Conservation (phyloP, 2,113 vertebrate genomes). For the Pomatostomus ruficeps region DNA sequence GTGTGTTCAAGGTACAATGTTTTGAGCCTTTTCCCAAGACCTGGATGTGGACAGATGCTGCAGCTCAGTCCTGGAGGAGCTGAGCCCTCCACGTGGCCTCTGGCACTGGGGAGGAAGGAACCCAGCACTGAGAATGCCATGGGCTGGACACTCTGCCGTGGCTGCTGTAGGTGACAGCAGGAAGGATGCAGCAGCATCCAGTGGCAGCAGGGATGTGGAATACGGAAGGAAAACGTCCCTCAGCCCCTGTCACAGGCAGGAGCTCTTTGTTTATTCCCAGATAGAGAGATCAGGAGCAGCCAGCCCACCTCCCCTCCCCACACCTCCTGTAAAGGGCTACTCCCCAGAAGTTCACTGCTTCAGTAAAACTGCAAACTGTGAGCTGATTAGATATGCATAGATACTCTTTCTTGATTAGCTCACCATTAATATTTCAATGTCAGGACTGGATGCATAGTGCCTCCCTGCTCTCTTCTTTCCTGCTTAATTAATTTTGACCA, state of each 20-base stretch:
- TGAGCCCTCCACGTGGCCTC: neutral
- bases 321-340: neutral
- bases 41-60: neutral
- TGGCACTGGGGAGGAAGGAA: neutral
- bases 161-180: neutral
- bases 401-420: constrained; percentile 57
- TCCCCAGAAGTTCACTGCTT: constrained; percentile 15
- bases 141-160: neutral
- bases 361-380: constrained; percentile 36
- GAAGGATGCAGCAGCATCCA: neutral
- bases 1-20: neutral
- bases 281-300: neutral
- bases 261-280: constrained; percentile 11
- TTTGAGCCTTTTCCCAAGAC: neutral
- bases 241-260: neutral
- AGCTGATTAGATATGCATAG: constrained; percentile 57
- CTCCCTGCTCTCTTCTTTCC: constrained; percentile 52
- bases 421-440: constrained; percentile 61
- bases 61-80: neutral
- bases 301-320: neutral
- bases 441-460: constrained; percentile 24
- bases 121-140: fast-evolving
- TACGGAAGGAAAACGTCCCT: neutral
- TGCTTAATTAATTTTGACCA: constrained; percentile 68
- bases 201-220: neutral